Conservation (phyloP, 2,797 vertebrate species). For the Pteropus rufus region DNA sequence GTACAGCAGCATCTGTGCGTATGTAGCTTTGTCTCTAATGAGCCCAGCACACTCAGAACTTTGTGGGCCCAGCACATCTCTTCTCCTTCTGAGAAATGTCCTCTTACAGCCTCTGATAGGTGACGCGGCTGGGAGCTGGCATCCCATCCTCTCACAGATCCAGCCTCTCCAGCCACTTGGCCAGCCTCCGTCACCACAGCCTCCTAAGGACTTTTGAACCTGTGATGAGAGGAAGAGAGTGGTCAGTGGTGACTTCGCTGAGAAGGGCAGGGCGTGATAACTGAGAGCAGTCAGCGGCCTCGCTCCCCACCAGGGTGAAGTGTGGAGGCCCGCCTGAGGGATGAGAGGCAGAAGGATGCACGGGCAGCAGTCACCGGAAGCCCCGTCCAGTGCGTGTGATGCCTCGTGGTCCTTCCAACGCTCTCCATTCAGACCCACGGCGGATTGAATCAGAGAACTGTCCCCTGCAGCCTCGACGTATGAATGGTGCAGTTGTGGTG, state of each 20-base stretch:
- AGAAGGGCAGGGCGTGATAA: not conserved
- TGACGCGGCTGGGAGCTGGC: not conserved
- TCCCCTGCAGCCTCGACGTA: not conserved
- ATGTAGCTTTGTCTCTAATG: too few relatives aligned
- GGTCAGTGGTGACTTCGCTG: not conserved
- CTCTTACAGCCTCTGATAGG: not conserved
- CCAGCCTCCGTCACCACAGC: not conserved
- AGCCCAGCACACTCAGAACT: too few relatives aligned
- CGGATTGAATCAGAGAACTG: not conserved
- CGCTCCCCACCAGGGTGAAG: too few relatives aligned
- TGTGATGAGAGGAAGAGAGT: not conserved
- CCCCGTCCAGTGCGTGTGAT: accelerated
- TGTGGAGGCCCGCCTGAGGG: accelerated
- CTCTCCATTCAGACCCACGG: accelerated
- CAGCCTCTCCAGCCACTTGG: not conserved
- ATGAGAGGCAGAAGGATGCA: not conserved
- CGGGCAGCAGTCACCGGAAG: accelerated
- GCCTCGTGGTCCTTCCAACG: accelerated
- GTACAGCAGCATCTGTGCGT: not conserved
- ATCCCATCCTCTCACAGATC: not conserved
- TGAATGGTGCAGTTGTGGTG: accelerated
- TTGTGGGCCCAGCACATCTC: not conserved
- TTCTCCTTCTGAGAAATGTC: not conserved
- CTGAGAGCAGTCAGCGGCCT: not conserved
- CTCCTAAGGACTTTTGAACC: too few relatives aligned